Evolutionary conservation across 2,888 invertebrate genomes (phyloP), one percentile per base, ranked within the genome.

Genomic region (Phalera bucephala): DNA sequence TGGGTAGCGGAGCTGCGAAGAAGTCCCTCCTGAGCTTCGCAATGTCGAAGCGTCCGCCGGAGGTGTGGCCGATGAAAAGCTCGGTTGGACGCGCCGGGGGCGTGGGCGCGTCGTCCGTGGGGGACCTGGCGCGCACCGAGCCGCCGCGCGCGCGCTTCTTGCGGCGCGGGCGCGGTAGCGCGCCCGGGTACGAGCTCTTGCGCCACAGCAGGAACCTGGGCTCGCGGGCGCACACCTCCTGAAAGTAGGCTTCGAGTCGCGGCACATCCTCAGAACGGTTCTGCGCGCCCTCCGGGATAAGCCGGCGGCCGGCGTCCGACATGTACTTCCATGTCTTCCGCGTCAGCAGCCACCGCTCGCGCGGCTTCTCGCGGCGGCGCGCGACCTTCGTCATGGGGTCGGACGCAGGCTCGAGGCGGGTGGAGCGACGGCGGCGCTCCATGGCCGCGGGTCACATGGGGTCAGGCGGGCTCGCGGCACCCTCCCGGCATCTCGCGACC

Each of bases 261-360:
- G 95, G 94, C 41, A 96, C 90, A 65, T 95, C 95, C 67, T 96
- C 95, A 0, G 91, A 79, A 2, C 93, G 91, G 74, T 94, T 94
- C 65, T 92, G 92, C 2, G 92, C 91, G 11, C 95, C 94, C 32
- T 96, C 96, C n/a, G 96, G 96, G 38, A 96, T 93, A 32, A 97
- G 91, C 68, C 95, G 94, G 41, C 95, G 93, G 27, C 96, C 96
- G 17, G 96, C 96, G 61, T 96, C 96, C n/a, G 96, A 93, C 96
- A 97, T 97, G 80, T 96, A 96, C 61, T 95, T 91, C 96, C 96
- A 96, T 30, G 96, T 96, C 84, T 97, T 96, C 41, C 96, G 90
- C 27, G 96, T 96, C 40, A 96, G 91, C 42, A 96, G 90, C 96
- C 96, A 97, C 77, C 96, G 92, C 80, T 96, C 96, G 70, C 94